These are phyloP conservation scores for Dynastes tityus DNA, from an alignment of 2,888 invertebrate species.

Conservation along the genomic window DNA sequence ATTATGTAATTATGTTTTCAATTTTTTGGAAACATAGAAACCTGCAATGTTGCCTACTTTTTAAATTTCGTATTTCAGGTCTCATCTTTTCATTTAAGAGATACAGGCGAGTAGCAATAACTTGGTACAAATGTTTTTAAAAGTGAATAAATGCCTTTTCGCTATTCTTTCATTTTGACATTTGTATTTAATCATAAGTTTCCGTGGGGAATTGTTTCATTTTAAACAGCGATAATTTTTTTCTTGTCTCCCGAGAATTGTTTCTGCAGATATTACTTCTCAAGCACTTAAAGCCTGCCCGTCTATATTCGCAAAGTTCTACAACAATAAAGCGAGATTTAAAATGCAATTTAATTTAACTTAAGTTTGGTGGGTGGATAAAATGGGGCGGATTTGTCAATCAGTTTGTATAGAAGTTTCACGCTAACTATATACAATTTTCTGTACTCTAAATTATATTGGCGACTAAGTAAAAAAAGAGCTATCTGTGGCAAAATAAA, in stretches of 20 bases:
- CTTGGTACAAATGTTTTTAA: constrained; percentile 2
- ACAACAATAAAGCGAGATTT: neutral
- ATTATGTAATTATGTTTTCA: no score
- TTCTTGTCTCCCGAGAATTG: neutral
- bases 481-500: no score
- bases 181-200: constrained; percentile 29
- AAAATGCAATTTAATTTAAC: neutral
- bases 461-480: no score
- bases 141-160: neutral
- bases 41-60: no score
- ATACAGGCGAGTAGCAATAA: neutral
- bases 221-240: neutral
- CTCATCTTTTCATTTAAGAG: no score
- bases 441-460: no score
- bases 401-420: no score
- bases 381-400: no score
- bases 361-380: no score
- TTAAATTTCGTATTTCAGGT: no score
- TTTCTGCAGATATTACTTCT: constrained; percentile 8
- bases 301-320: neutral
- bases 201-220: neutral
- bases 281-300: neutral
- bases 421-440: no score
- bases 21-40: no score
- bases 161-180: neutral